These are phyloP conservation scores for Caenorhabditis angaria DNA, from an alignment of 2,888 invertebrate species.

Conservation along the genomic window DNA sequence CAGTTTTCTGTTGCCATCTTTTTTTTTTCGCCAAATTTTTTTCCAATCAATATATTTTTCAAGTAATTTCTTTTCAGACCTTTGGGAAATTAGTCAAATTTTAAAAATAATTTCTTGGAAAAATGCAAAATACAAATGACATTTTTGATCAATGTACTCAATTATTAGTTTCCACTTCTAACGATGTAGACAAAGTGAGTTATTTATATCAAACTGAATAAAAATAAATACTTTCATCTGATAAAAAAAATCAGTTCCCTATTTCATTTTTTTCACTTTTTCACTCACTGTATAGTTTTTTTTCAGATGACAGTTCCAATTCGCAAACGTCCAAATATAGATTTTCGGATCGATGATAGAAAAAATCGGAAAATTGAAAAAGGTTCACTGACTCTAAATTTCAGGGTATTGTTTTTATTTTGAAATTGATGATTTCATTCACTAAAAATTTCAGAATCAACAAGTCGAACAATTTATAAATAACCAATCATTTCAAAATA, in stretches of 20 bases:
- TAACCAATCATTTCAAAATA: not conserved
- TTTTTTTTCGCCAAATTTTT: not conserved
- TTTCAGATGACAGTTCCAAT: not conserved
- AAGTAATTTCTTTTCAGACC: not conserved
- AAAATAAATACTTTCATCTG: too few species aligned
- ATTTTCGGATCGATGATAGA: not conserved
- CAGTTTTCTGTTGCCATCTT: not conserved
- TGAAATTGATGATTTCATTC: too few species aligned
- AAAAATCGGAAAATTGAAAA: not conserved
- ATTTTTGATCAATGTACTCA: not conserved
- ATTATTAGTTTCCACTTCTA: not conserved
- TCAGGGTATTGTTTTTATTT: too few species aligned
- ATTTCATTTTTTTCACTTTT: too few species aligned
- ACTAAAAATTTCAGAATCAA: not conserved
- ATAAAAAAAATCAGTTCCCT: too few species aligned
- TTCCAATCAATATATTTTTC: not conserved
- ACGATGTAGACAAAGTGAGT: conserved; percentile 1
- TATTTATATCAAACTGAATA: too few species aligned
- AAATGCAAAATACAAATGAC: not conserved
- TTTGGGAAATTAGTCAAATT: too few species aligned
- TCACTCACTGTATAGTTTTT: not conserved
- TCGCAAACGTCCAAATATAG: not conserved
- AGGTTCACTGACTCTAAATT: not conserved
- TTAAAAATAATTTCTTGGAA: not conserved
- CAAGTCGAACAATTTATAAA: not conserved